Evolutionary conservation across 2,113 vertebrate species (phyloP).

Genomic region (Heterochromis multidens): DNA sequence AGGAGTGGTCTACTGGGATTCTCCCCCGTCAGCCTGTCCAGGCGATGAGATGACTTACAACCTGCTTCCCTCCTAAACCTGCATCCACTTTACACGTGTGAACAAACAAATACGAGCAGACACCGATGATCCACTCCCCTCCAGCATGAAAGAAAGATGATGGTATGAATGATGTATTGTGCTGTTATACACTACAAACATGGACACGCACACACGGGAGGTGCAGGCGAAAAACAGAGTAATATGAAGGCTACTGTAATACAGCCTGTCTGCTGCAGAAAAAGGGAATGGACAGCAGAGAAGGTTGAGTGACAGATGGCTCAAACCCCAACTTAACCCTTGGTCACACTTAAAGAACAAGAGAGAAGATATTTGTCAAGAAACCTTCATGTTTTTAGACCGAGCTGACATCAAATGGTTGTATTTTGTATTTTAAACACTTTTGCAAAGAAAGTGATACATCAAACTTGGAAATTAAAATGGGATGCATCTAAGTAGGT

Average conservation of each 20-base stretch:
- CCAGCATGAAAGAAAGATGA: conserved; percentile 59
- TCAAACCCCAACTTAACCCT: not conserved
- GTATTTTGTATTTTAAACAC: accelerated
- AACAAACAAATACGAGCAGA: conserved; percentile 31
- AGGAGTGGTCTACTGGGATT: not conserved
- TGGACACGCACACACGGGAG: not conserved
- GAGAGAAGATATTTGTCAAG: not conserved
- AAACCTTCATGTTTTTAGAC: not conserved
- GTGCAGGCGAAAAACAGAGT: not conserved
- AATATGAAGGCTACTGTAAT: not conserved
- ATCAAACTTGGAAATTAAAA: not conserved
- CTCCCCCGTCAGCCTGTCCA: not conserved
- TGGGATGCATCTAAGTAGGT: not conserved
- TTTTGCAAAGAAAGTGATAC: not conserved
- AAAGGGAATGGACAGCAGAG: not conserved
- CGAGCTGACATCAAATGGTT: not conserved
- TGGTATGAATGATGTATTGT: conserved; percentile 51
- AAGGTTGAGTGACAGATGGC: not conserved
- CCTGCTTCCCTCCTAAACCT: not conserved
- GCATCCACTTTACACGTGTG: not conserved
- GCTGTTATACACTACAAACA: conserved; percentile 37
- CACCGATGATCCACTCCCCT: not conserved
- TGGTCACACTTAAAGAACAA: not conserved
- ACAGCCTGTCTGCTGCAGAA: not conserved
- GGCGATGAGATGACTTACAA: not conserved